Base-by-base conservation (phyloP, 1,140 invertebrate species). In the Mizuhopecten yessoensis region DNA sequence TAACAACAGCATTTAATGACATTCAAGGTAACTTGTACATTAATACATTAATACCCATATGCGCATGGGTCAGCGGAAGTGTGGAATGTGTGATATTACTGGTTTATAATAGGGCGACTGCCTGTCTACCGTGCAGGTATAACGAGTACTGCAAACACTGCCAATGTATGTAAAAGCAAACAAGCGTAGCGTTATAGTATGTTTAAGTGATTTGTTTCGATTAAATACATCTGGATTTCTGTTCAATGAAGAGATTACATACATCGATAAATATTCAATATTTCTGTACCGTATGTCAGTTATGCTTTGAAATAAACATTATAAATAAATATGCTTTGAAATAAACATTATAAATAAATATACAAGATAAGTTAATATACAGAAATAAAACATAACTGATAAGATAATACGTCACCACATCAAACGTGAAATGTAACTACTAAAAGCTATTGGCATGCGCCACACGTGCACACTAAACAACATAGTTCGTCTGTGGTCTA, bases 361-460 rank as follows among this genome's bases (percentile, higher is more conserved):
- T 29, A 75, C 17, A 75, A 75, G 57, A 75, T 20, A 57, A 29
- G 17, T 75, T 9, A 75, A 75, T 75, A 75, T 17, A 75, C 0
- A 45, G 9, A 45, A 75, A 75, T 75, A 9, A 45, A 45, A n/a
- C n/a, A n/a, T n/a, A n/a, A n/a, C n/a, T 45, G n/a, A 75, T 75
- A 75, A 75, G 57, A 75, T 75, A 75, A 29, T 0, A 7, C 15
- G 11, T n/a, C 29, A 75, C 57, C 57, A 75, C 57, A 75, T 75
- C 57, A 75, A 75, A 75, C 57, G 57, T 29, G 9, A 11, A n/a
- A 29, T 75, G n/a, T 75, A 75, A 75, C 29, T 5, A 17, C 15
- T 75, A 75, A 29, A 75, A 75, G 29, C 57, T 75, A 75, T 29
- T 75, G 23, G n/a, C 57, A 75, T 75, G 57, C 57, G n/a, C 57